Evolutionary conservation across 2,888 invertebrate species (phyloP), one percentile per base, ranked within the genome.

Genomic region (Pimpla rufipes): DNA sequence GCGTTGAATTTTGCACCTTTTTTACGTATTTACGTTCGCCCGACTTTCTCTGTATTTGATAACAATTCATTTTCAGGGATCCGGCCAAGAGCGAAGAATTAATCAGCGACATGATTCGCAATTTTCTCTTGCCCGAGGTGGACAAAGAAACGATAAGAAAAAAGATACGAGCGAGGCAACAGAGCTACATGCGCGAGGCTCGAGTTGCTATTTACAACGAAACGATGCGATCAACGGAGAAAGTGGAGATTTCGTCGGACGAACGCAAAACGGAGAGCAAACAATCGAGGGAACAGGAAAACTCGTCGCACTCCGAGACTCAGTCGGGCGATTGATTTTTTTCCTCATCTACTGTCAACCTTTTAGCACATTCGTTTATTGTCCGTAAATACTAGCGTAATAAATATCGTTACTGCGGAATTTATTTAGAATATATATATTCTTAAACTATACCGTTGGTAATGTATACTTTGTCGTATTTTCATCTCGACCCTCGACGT

Each of bases 131-230:
- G 42, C 90, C 91, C 0, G 90, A 92, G 77, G 90, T 95, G 0
- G 94, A 94, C 86, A 94, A 94, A 57, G 87, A 91, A 37, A 88
- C 94, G 1, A 91, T 93, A 0, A 90, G 94, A 18, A 89, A 93
- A 66, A 92, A 91, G 82, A 92, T 94, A 74, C 90, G 89, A 45
- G 80, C 91, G 10, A 90, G 90, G 70, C 94, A 94, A 84, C 91
- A 91, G 67, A 88, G 89, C 76, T 93, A 94, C 85, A 87, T 94
- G 59, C 90, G 88, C 77, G 90, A 90, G 29, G 93, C 94, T 2
- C 94, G 94, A 79, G 89, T 92, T 16, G 85, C 88, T 45, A 91
- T 95, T 84, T 94, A 90, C 70, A 85, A 91, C 10, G 82, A 90
- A 74, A 88, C 90, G 42, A 73, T 87, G n/a, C 79, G 89, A 73